Evolutionary conservation across 35 echinoderm and acorn worm genomes (phyloP), one percentile per base, ranked within the genome.

Genomic region (Holothuria glaberrima): DNA sequence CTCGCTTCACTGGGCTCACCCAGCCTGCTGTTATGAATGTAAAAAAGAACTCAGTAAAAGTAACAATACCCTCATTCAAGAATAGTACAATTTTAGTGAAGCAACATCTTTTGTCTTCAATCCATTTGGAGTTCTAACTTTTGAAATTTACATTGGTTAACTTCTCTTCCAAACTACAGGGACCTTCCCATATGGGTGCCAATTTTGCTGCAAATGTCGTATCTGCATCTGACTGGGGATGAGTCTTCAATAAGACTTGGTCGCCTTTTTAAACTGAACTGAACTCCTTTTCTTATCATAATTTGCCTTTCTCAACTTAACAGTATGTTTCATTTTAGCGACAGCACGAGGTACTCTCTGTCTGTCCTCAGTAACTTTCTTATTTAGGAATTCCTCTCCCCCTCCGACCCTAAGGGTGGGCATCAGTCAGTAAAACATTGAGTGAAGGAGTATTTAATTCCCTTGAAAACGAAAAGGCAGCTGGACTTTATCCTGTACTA

Each of bases 391-490:
- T 21, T 35, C 74, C 74, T 69, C 66, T 22, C 22, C 66, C 74
- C n/a, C 29, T 32, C 34, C 12, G 44, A 3, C 74, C 66, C 25
- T 20, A 69, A 21, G 66, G 74, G 6, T 14, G 74, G 74, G 74
- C 1, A 78, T 38, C 33, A 41, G 29, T 9, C 10, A 32, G 58
- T 68, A 64, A 41, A 35, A 35, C 58, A 86, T 38, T 60, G 9
- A 38, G 22, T 30, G 58, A 64, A 65, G 68, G 82, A 27, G 83
- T 75, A 58, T 21, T 46, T 19, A 92, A 25, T 41, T 86, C 56
- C n/a, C 90, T 92, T 21, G 82, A 68, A 10, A 76, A 63, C 57
- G 77, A 81, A 45, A 92, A 52, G 22, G 57, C 41, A 50, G 82
- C 70, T 29, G 91, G 83, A 26, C 52, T 83, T 1, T 61, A 56